These are phyloP conservation scores for Pogonomyrmex californicus DNA, from an alignment of 1,140 invertebrate genomes.

Conservation along the genomic window DNA sequence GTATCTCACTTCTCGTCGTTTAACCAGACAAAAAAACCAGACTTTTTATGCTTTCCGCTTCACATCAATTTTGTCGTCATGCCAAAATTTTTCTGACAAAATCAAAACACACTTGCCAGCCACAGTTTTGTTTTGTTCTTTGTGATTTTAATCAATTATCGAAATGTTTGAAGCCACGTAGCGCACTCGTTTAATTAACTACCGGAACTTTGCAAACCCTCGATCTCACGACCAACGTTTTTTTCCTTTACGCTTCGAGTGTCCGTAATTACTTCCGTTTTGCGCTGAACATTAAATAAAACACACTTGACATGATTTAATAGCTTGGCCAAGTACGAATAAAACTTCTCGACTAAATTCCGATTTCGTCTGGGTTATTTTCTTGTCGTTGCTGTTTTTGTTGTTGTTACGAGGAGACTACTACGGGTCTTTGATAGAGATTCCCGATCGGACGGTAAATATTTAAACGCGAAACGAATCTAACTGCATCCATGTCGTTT, in stretches of 20 bases:
- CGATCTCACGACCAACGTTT: constrained; percentile 23
- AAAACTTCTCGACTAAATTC: constrained; percentile 8
- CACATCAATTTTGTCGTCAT: background rate
- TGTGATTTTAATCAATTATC: constrained; percentile 60
- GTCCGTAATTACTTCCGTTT: constrained; percentile 61
- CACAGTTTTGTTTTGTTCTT: background rate
- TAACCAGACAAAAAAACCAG: background rate
- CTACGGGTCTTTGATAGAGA: constrained; percentile 25
- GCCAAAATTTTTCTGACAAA: constrained; percentile 15
- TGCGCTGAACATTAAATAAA: constrained; percentile 62
- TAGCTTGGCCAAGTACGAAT: constrained; percentile 14
- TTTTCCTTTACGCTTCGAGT: constrained; percentile 41
- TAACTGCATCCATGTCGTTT: constrained; percentile 22
- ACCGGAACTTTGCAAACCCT: constrained; percentile 19
- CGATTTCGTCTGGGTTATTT: constrained; percentile 14
- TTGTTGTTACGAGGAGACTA: constrained; percentile 12
- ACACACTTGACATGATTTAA: constrained; percentile 44
- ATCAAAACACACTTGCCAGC: background rate
- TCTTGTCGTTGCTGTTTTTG: constrained; percentile 35
- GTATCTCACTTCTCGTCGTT: background rate
- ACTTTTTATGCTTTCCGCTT: constrained; percentile 35
- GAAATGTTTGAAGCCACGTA: constrained; percentile 41
- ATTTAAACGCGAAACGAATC: constrained; percentile 61
- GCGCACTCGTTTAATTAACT: constrained; percentile 50
- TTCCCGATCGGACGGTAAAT: constrained; percentile 44